phyloP scores from a whole-genome alignment of 2,113 vertebrate genomes.

The Ibidorhyncha struthersii region DNA sequence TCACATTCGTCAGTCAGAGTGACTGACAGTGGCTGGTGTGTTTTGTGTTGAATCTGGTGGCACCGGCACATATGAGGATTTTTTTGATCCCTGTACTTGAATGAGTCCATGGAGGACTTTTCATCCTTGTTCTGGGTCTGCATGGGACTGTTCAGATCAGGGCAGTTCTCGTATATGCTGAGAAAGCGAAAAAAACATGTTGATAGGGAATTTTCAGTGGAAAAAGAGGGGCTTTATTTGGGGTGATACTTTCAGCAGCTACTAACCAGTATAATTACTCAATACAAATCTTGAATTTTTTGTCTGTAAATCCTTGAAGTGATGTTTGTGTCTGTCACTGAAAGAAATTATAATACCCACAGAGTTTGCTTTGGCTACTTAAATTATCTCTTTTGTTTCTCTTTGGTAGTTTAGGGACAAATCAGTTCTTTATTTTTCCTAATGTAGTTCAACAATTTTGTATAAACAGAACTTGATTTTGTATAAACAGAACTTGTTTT shows the following conservation, averaged over 20 bases:
- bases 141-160: background rate
- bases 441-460: background rate
- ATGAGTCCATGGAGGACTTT: background rate
- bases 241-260: background rate
- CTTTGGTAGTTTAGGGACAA: background rate
- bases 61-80: rapidly evolving
- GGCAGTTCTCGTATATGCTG: background rate
- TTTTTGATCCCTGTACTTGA: background rate
- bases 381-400: background rate
- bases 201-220: background rate
- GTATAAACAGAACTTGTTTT: background rate
- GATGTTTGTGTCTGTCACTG: background rate
- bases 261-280: background rate
- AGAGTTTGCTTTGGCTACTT: background rate
- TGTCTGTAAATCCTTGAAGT: background rate
- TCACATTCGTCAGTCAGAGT: background rate
- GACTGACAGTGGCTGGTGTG: rapidly evolving
- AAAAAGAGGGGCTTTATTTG: background rate
- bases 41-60: background rate
- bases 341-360: background rate
- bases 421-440: background rate
- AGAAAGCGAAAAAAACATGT: background rate
- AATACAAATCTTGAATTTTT: background rate
- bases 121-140: background rate
- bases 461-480: background rate